A percentile compares a stretch with the other conserved stretches of the same genome.
Conservation (phyloP, 2,888 invertebrate genomes). For the Caenorhabditis drosophilae region DNA sequence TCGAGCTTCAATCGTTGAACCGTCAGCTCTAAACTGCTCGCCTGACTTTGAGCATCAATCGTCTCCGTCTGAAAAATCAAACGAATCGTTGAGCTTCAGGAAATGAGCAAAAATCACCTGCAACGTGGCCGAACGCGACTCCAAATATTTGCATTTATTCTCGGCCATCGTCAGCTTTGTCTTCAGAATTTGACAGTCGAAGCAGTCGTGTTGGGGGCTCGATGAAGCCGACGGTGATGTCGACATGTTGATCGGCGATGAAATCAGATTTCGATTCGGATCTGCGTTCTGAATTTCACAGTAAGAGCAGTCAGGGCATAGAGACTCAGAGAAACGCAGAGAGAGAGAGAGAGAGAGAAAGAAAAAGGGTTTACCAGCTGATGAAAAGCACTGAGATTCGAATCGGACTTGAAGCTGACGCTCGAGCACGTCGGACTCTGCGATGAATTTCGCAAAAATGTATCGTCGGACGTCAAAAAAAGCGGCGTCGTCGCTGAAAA, state of each 20-base stretch:
- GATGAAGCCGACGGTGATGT: slow-evolving; percentile 12
- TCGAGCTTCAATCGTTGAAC: slow-evolving; percentile 26
- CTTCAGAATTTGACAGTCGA: slow-evolving; percentile 45
- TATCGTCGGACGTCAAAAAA: slow-evolving; percentile 1
- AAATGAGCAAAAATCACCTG: slow-evolving; percentile 23
- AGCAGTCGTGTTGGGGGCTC: slow-evolving; percentile 24
- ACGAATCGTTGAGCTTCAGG: too few species aligned
- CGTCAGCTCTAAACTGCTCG: slow-evolving; percentile 27
- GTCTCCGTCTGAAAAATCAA: slow-evolving; percentile 30
- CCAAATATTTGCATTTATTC: slow-evolving; percentile 35
- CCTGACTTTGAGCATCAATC: slow-evolving; percentile 25
- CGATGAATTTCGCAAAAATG: slow-evolving; percentile 2
- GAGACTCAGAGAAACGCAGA: too few species aligned
- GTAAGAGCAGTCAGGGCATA: too few species aligned
- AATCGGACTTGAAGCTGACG: slow-evolving; percentile 23
- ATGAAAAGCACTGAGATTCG: slow-evolving; percentile 18
- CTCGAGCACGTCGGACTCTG: slow-evolving; percentile 25
- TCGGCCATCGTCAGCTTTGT: slow-evolving; percentile 35
- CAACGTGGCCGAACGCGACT: slow-evolving; percentile 23
- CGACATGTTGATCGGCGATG: slow-evolving; percentile 9
- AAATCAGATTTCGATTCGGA: not conserved
- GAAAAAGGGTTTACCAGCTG: slow-evolving; percentile 5
- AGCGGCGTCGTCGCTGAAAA: slow-evolving; percentile 23
- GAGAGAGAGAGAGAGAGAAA: not conserved
- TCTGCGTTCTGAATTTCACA: slow-evolving; percentile 7